phyloP scores from a whole-genome alignment of 2,797 vertebrate species.

The Ispidina picta region DNA sequence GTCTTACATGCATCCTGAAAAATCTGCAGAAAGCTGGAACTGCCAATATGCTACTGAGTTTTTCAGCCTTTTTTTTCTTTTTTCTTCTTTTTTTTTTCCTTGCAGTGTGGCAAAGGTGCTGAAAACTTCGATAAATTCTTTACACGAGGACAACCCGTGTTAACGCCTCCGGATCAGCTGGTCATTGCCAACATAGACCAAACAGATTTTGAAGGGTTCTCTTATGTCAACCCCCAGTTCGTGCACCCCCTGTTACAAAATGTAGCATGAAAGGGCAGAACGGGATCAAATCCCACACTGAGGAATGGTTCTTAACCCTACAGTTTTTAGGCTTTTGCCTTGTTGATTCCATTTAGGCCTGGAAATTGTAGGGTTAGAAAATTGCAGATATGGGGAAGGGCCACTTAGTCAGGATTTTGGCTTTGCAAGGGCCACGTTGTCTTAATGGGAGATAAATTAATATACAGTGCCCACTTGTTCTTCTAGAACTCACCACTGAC shows the following conservation, averaged over 20 bases:
- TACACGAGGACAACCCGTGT: constrained; percentile 92
- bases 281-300: constrained; percentile 11
- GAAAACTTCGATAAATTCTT: constrained; percentile 99
- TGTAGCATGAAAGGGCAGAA: constrained; percentile 84
- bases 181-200: constrained; percentile 99
- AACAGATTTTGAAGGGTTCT: constrained; percentile 96
- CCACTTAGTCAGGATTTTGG: constrained; percentile 49
- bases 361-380: constrained; percentile 72
- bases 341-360: constrained; percentile 64
- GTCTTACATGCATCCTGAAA: background rate
- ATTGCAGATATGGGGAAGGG: background rate
- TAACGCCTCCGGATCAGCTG: constrained; percentile 96
- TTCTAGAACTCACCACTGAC: constrained; percentile 44
- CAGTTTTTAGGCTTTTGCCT: constrained; percentile 70
- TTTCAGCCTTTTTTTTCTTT: background rate
- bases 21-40: background rate
- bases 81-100: constrained; percentile 13
- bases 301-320: constrained; percentile 63
- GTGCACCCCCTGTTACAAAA: constrained; percentile 86
- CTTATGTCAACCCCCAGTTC: constrained; percentile 93
- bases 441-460: constrained; percentile 23
- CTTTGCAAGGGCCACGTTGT: constrained; percentile 31
- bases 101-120: constrained; percentile 93
- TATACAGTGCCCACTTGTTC: constrained; percentile 16
- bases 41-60: background rate